Conservation (phyloP, 2,113 vertebrate species). For the Pionites leucogaster region DNA sequence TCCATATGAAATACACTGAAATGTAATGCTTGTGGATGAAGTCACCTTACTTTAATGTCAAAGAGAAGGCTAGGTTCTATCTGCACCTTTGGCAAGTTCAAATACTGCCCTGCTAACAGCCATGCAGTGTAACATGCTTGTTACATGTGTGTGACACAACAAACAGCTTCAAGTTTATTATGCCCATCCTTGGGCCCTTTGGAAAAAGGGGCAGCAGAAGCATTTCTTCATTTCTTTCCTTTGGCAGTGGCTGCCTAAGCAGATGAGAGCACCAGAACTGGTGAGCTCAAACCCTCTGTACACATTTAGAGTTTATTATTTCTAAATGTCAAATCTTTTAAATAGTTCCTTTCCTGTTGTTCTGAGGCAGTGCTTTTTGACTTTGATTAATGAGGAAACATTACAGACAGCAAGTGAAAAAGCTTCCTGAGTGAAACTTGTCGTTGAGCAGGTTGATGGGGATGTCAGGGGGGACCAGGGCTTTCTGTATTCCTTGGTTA, state of each 20-base stretch:
- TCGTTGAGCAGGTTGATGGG: not conserved
- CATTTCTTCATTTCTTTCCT: not conserved
- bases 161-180: not conserved
- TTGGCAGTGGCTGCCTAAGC: not conserved
- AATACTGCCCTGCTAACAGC: not conserved
- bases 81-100: not conserved
- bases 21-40: rapidly evolving
- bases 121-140: rapidly evolving
- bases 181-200: not conserved
- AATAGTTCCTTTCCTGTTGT: not conserved
- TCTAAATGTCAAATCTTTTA: not conserved
- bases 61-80: rapidly evolving
- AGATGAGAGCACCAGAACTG: not conserved
- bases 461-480: not conserved
- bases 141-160: rapidly evolving
- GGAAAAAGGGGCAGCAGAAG: not conserved
- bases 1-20: not conserved
- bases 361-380: not conserved
- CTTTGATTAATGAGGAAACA: not conserved
- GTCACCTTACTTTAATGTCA: not conserved
- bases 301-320: not conserved
- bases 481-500: not conserved
- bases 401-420: not conserved
- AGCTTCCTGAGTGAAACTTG: not conserved
- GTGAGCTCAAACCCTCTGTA: not conserved